Conservation (phyloP, 2,113 vertebrate genomes). For the Heterotilapia buettikoferi region DNA sequence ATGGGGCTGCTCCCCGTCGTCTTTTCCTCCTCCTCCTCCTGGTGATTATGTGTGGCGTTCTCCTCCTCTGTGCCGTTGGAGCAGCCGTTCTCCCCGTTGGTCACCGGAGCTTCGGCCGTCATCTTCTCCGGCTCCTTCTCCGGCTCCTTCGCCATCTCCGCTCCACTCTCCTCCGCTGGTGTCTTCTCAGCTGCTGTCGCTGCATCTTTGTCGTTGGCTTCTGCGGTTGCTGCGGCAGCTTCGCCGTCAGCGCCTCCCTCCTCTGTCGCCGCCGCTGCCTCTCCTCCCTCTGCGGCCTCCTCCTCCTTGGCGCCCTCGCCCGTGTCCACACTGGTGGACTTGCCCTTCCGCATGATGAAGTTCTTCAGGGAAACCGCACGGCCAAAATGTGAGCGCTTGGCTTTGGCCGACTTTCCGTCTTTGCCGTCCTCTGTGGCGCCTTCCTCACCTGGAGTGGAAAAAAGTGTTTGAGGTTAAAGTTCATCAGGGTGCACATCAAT, state of each 20-base stretch:
- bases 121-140: constrained; percentile 11
- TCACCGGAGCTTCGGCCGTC: constrained; percentile 30
- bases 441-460: constrained; percentile 56
- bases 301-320: constrained; percentile 64
- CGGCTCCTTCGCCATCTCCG: background rate
- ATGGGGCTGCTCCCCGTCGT: constrained; percentile 50
- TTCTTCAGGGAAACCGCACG: constrained; percentile 78
- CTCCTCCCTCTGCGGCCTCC: constrained; percentile 29
- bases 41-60: constrained; percentile 60
- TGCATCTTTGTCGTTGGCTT: constrained; percentile 27
- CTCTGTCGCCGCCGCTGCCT: background rate
- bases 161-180: background rate
- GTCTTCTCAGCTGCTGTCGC: background rate
- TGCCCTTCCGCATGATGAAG: constrained; percentile 77
- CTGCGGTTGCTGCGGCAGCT: background rate
- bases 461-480: background rate
- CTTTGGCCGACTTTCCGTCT: constrained; percentile 69
- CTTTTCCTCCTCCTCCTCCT: constrained; percentile 53
- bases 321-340: constrained; percentile 69
- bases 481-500: background rate
- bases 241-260: constrained; percentile 23
- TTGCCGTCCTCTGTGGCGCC: constrained; percentile 59
- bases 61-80: constrained; percentile 63
- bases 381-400: constrained; percentile 73
- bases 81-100: constrained; percentile 72